Conservation (phyloP, 1,140 invertebrate genomes). For the Papilio xuthus region DNA sequence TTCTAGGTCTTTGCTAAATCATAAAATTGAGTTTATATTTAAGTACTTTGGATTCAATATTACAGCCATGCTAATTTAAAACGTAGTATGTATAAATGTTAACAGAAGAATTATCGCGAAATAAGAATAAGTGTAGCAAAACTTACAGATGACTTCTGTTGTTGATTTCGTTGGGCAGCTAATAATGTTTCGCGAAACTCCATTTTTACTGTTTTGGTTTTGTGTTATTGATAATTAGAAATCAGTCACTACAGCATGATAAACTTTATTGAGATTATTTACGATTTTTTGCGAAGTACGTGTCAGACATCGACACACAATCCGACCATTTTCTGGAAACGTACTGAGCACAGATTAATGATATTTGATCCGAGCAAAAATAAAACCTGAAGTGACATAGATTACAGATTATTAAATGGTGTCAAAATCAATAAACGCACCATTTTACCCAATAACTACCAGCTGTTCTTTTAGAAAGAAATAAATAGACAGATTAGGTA, state of each 20-base stretch:
- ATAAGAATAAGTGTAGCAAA: conserved; percentile 56
- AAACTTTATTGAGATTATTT: conserved; percentile 66
- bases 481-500: too few relatives aligned
- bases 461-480: not conserved
- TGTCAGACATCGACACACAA: conserved; percentile 74
- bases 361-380: conserved; percentile 32
- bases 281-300: conserved; percentile 74
- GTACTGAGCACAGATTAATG: conserved; percentile 68
- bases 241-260: conserved; percentile 53
- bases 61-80: not conserved
- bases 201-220: conserved; percentile 57
- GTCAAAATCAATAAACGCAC: not conserved
- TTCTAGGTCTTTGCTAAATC: not conserved
- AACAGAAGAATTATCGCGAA: conserved; percentile 47
- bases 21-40: not conserved
- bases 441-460: not conserved
- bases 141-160: conserved; percentile 80
- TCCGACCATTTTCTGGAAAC: conserved; percentile 78
- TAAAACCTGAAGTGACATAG: not conserved
- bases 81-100: not conserved
- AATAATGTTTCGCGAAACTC: conserved; percentile 76
- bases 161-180: conserved; percentile 78
- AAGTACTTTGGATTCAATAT: not conserved
- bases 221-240: conserved; percentile 35
- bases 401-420: not conserved